A percentile compares a stretch with the other conserved stretches of the same genome.
Evolutionary conservation across 2,113 vertebrate species (phyloP).

Genomic region (Ascaphus truei): DNA sequence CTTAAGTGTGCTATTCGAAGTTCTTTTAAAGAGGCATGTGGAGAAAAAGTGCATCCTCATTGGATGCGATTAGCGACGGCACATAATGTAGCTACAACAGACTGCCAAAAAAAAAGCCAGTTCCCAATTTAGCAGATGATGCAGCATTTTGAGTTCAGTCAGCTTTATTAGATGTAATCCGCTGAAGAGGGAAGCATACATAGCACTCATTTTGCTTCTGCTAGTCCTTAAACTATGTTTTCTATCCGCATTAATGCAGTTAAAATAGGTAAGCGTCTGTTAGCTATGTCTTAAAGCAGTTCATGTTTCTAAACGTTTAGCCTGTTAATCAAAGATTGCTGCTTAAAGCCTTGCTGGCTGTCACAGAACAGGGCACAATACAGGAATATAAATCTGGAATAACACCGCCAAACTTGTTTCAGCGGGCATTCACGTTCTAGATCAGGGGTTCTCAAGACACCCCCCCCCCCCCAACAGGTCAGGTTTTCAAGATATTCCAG

Average conservation of each 20-base stretch:
- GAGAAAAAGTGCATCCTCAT: too few species aligned
- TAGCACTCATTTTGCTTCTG: not conserved
- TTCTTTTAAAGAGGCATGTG: too few species aligned
- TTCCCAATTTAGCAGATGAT: not conserved
- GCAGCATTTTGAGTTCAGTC: not conserved
- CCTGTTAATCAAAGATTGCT: too few species aligned
- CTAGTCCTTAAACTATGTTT: not conserved
- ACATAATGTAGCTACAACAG: not conserved
- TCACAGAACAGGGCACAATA: too few species aligned
- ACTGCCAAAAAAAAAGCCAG: not conserved
- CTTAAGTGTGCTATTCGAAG: too few species aligned
- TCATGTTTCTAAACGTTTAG: not conserved
- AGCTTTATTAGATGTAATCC: not conserved
- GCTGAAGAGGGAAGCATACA: not conserved
- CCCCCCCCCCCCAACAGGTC: too few species aligned
- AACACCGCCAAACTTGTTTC: too few species aligned
- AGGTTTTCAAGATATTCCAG: too few species aligned
- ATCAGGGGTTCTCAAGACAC: too few species aligned
- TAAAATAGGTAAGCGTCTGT: not conserved
- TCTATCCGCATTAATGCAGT: not conserved
- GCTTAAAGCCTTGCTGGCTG: too few species aligned
- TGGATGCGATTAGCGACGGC: not conserved
- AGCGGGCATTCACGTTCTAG: too few species aligned
- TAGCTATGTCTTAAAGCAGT: not conserved
- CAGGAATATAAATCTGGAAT: too few species aligned